A percentile compares a stretch with the other conserved stretches of the same genome.
phyloP scores from a whole-genome alignment of 2,888 invertebrate species.

The Orthonevra nobilis region DNA sequence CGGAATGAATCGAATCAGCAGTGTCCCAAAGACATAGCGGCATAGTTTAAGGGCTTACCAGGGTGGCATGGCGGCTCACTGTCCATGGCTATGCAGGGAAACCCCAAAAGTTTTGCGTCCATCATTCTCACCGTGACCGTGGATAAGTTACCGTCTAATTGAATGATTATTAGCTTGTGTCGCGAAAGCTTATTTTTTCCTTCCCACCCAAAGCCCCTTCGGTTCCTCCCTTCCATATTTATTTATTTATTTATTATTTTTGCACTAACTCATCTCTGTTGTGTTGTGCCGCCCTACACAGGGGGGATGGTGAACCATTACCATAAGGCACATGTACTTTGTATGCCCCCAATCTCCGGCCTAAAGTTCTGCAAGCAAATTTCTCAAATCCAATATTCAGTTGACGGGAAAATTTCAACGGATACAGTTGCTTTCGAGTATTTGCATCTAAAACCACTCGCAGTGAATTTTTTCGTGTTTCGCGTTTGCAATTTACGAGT shows the following conservation, averaged over 20 bases:
- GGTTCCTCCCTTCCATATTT: too few relatives aligned
- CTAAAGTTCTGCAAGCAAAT: conserved; percentile 31
- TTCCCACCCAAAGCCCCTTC: not conserved
- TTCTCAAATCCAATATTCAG: conserved; percentile 42
- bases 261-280: conserved; percentile 39
- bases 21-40: conserved; percentile 15
- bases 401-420: conserved; percentile 48
- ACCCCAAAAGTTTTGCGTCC: conserved; percentile 52
- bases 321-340: conserved; percentile 31
- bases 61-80: not conserved
- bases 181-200: conserved; percentile 44
- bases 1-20: conserved; percentile 52
- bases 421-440: conserved; percentile 35
- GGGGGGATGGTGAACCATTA: conserved; percentile 28
- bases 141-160: conserved; percentile 55
- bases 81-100: conserved; percentile 45
- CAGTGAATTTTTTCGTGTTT: not conserved
- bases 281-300: conserved; percentile 24
- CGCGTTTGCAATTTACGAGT: too few relatives aligned
- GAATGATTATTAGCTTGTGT: conserved; percentile 44
- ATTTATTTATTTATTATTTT: too few relatives aligned
- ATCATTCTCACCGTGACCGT: conserved; percentile 31
- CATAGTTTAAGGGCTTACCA: conserved; percentile 56
- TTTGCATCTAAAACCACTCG: not conserved
- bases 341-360: conserved; percentile 19